These are phyloP conservation scores for Trachelus iudaicus DNA, from an alignment of 2,888 invertebrate species.

Conservation along the genomic window DNA sequence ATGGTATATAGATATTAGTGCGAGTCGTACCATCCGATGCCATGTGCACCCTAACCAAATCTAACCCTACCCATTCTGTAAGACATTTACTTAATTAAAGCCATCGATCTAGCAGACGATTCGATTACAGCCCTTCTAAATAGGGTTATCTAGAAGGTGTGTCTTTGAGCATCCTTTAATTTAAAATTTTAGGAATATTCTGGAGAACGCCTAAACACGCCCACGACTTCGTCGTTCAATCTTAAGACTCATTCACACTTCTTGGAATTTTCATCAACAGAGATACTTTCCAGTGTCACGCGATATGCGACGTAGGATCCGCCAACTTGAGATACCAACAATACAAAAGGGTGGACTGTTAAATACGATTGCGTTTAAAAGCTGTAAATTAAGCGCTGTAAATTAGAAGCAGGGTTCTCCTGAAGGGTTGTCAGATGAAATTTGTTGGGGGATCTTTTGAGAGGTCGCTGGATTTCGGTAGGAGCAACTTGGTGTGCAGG, in stretches of 20 bases:
- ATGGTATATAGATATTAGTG: not conserved
- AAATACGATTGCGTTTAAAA: constrained; percentile 19
- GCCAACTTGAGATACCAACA: not conserved
- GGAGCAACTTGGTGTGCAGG: not conserved
- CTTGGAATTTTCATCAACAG: not conserved
- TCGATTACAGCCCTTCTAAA: constrained; percentile 25
- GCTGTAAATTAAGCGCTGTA: constrained; percentile 16
- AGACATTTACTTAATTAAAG: constrained; percentile 48
- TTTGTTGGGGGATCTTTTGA: constrained; percentile 1
- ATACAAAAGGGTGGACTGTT: not conserved
- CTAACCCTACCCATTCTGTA: constrained; percentile 8
- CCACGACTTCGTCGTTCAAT: not conserved
- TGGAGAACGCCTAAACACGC: not conserved
- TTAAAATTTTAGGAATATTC: not conserved
- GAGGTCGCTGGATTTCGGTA: not conserved
- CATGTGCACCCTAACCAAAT: not conserved
- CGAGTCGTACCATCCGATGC: not conserved
- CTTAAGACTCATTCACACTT: not conserved
- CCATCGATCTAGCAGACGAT: constrained; percentile 47
- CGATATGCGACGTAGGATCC: not conserved
- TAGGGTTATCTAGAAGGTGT: not conserved
- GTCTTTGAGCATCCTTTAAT: not conserved
- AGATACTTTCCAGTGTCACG: not conserved
- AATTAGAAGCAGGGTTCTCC: constrained; percentile 13
- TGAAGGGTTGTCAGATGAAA: not conserved